Evolutionary conservation across 2,797 vertebrate species (phyloP).

Genomic region (Manis crassicaudata): DNA sequence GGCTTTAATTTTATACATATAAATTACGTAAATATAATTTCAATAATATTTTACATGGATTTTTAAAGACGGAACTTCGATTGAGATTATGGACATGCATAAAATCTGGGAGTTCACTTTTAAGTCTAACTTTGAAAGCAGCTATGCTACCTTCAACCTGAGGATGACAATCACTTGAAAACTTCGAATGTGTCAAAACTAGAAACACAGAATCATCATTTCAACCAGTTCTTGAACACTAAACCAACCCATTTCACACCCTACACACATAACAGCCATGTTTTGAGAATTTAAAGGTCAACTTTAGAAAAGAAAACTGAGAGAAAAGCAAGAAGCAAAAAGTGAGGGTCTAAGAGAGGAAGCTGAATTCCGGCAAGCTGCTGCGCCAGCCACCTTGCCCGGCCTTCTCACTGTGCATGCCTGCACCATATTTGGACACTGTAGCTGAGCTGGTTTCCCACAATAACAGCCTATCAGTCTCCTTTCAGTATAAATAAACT

Average conservation of each 20-base stretch:
- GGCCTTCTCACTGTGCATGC: background rate
- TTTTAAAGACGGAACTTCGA: background rate
- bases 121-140: background rate
- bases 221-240: background rate
- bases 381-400: background rate
- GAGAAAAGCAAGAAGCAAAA: background rate
- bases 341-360: background rate
- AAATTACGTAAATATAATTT: background rate
- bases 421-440: constrained; percentile 63
- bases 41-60: background rate
- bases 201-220: background rate
- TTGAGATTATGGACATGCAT: background rate
- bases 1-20: background rate
- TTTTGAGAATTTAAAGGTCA: constrained; percentile 19
- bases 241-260: background rate
- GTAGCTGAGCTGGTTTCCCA: constrained; percentile 58
- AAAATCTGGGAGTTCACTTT: background rate
- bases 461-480: constrained; percentile 56
- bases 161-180: background rate
- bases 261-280: background rate
- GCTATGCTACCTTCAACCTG: background rate
- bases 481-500: constrained; percentile 65
- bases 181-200: background rate
- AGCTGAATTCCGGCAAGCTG: background rate
- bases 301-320: background rate